Conservation (phyloP, 2,888 invertebrate genomes). For the Epinotia nisella region DNA sequence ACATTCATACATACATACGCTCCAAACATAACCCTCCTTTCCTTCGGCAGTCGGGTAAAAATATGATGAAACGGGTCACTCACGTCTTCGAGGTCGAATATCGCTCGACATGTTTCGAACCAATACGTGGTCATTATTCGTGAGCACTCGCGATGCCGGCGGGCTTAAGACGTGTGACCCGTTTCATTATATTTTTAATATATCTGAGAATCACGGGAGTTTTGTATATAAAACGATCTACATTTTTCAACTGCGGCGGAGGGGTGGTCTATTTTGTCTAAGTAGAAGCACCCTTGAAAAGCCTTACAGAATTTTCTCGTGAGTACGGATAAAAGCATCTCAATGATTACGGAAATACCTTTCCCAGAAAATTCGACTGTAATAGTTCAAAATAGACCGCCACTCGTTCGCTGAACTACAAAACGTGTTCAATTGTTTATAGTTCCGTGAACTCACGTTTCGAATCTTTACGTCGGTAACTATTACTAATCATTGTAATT, state of each 20-base stretch:
- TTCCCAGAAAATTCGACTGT: conserved; percentile 18
- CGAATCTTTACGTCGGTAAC: conserved; percentile 25
- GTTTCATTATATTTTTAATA: too few species aligned
- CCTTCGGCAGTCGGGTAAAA: too few species aligned
- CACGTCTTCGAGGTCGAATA: too few species aligned
- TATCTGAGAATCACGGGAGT: too few species aligned
- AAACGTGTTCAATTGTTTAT: conserved; percentile 40
- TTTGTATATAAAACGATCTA: too few species aligned
- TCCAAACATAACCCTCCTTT: too few species aligned
- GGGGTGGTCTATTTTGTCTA: not conserved
- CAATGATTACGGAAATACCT: conserved; percentile 20
- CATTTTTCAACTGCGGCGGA: not conserved
- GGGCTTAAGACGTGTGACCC: too few species aligned
- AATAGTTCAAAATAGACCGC: conserved; percentile 35
- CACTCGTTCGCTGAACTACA: conserved; percentile 39
- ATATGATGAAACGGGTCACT: too few species aligned
- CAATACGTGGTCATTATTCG: too few species aligned
- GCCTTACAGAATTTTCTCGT: not conserved
- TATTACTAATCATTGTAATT: conserved; percentile 40
- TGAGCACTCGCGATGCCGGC: too few species aligned
- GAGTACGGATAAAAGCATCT: not conserved
- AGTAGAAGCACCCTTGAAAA: not conserved
- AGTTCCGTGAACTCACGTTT: conserved; percentile 39
- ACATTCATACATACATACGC: too few species aligned
- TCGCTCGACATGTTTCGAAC: too few species aligned